Evolutionary conservation across 1,140 invertebrate species (phyloP).

Genomic region (Macrobrachium rosenbergii): DNA sequence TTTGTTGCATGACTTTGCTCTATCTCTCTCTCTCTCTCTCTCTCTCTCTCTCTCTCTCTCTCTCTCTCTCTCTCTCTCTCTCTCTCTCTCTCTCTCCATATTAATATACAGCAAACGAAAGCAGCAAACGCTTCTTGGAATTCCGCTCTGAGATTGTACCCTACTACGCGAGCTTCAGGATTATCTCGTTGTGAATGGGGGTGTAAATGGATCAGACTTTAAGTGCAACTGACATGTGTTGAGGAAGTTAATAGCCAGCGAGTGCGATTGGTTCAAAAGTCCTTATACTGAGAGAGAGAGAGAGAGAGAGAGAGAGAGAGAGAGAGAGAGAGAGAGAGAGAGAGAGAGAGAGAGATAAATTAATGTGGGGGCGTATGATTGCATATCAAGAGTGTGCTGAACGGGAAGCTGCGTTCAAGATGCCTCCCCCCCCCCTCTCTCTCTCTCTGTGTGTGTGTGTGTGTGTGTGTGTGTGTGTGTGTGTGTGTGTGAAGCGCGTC

Average conservation of each 20-base stretch:
- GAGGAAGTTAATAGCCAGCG: neutral
- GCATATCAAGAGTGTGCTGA: neutral
- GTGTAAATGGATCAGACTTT: too few species aligned
- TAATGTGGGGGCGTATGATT: neutral
- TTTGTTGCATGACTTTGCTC: too few species aligned
- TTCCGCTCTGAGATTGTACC: too few species aligned
- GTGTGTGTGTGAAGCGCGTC: too few species aligned
- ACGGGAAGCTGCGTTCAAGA: neutral
- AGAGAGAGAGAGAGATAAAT: neutral
- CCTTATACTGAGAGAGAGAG: neutral
- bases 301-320: neutral
- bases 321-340: neutral
- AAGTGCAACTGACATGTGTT: neutral
- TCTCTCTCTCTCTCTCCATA: too few species aligned
- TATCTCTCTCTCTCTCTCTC: too few species aligned
- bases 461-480: too few species aligned
- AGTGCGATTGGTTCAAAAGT: neutral
- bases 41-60: too few species aligned
- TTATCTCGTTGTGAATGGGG: too few species aligned
- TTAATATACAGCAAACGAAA: neutral
- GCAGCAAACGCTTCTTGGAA: neutral
- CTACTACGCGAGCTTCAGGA: too few species aligned
- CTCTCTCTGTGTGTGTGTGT: too few species aligned
- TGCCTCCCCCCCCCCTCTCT: neutral
- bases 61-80: too few species aligned